phyloP scores from a whole-genome alignment of 2,797 vertebrate genomes.

The Taenioides sp. region DNA sequence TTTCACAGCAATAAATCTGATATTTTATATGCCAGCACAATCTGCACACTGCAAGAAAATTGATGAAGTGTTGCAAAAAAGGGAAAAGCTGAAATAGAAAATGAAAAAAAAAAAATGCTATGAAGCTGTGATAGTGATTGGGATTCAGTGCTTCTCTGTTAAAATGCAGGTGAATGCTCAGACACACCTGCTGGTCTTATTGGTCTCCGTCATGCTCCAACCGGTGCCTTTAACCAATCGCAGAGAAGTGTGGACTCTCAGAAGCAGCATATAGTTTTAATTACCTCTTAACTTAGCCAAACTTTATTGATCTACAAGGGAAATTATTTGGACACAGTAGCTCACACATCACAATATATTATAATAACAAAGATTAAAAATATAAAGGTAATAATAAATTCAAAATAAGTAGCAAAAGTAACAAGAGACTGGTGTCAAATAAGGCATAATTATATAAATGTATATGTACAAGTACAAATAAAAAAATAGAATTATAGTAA shows the following conservation, averaged over 20 bases:
- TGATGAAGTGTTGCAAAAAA: not conserved
- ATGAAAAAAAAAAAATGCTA: no score
- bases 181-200: not conserved
- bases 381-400: no score
- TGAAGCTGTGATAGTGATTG: not conserved
- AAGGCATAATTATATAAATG: no score
- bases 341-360: no score
- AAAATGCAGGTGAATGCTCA: not conserved
- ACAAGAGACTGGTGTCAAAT: no score
- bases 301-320: no score
- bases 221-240: not conserved
- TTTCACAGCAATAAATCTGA: conserved; percentile 3
- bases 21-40: not conserved
- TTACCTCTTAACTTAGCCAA: not conserved
- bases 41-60: not conserved
- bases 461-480: no score
- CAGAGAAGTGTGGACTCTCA: not conserved
- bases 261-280: not conserved
- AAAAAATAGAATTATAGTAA: no score
- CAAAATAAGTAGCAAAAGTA: no score
- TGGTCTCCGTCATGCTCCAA: not conserved
- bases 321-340: no score
- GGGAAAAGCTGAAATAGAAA: not conserved
- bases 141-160: not conserved
- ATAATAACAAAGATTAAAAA: no score